Evolutionary conservation across 2,797 vertebrate genomes (phyloP), one percentile per base, ranked within the genome.

Genomic region (Moxostoma hubbsi): DNA sequence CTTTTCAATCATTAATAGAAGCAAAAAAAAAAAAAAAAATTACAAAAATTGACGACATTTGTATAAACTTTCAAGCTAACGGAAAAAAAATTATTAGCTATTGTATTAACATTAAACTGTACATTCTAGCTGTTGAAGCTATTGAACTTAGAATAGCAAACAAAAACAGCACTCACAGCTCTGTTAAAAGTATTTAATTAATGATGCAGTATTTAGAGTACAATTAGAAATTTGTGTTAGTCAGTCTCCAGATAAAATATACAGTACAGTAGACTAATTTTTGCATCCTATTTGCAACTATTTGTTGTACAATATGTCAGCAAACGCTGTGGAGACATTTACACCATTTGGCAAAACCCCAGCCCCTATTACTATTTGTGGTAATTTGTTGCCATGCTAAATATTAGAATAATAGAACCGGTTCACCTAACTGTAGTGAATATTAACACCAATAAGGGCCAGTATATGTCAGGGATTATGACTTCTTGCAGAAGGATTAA

Each of bases 261-360:
- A 72, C 77, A 79, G 65, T 64, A 72, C 77, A 79, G 72, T 64
- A 72, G 59, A 72, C 16, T 15, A 8, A 55, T 57, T 79, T 57
- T 9, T 72, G 77, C 68, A 55, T 58, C 51, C 62, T 68, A 72
- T 64, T 72, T 24, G 75, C 66, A 78, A 78, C 70, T 70, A 70
- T 65, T 77, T 79, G 77, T 49, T 57, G 61, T 5, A 24, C 24
- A 24, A 2, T 24, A 15, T 65, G 58, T 55, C 69, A 65, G 67
- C 50, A 65, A 71, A 36, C 36, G 36, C 36, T 36, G 36, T 36
- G 36, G 36, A 36, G 36, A 36, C 57, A 53, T 72, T 46, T 64
- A 4, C 62, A 15, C 3, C 62, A 47, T 12, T 64, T 64, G 43
- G 7, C 62, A 64, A 64, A 47, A 46, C 43, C 61, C 43, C 62